phyloP scores from a whole-genome alignment of 2,888 invertebrate genomes.

The Aporophyla nigra region DNA sequence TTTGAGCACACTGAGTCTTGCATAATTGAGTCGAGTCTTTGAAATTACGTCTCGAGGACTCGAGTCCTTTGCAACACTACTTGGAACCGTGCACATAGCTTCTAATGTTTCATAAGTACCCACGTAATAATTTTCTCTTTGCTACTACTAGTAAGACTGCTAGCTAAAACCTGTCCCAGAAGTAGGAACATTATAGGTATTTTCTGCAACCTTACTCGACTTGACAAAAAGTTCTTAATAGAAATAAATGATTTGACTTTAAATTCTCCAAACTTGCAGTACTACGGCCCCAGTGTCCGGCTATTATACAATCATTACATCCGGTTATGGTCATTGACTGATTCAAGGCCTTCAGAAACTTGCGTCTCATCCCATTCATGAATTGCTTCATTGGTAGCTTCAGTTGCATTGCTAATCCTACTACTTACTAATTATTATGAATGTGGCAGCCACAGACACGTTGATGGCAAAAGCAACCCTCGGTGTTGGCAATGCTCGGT shows the following conservation, averaged over 20 bases:
- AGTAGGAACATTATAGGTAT: not conserved
- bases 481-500: too few relatives aligned
- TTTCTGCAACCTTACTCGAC: not conserved
- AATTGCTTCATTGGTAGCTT: not conserved
- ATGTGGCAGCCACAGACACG: not conserved
- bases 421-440: not conserved
- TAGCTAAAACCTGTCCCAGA: not conserved
- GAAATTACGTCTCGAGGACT: too few relatives aligned
- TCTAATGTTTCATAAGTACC: not conserved
- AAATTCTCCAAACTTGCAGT: not conserved
- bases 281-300: not conserved
- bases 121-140: not conserved
- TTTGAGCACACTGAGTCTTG: too few relatives aligned
- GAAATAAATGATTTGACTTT: conserved; percentile 5
- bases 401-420: not conserved
- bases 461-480: too few relatives aligned
- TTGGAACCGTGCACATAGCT: not conserved
- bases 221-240: not conserved
- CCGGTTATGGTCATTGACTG: not conserved
- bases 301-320: not conserved
- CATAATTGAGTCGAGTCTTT: too few relatives aligned
- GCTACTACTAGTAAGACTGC: not conserved
- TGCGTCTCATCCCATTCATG: not conserved
- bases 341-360: not conserved
- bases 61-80: not conserved